These are phyloP conservation scores for Coracias cyanogaster DNA, from an alignment of 2,797 vertebrate genomes.

Conservation along the genomic window DNA sequence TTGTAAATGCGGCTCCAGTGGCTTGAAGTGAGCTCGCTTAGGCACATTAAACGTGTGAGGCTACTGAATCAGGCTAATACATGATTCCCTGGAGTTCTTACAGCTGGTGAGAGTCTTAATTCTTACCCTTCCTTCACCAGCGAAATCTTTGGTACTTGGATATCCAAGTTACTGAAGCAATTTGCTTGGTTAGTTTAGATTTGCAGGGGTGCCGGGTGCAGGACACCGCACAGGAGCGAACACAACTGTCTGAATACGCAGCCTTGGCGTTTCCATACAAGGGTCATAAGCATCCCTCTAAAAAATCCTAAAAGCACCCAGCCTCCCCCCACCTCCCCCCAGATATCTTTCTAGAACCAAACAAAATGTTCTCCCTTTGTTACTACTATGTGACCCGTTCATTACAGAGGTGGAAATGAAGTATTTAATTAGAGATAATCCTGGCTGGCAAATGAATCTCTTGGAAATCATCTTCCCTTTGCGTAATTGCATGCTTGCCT, in stretches of 20 bases:
- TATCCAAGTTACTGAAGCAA: background rate
- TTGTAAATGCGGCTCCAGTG: background rate
- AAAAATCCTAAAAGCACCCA: background rate
- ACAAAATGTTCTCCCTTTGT: background rate
- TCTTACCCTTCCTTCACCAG: background rate
- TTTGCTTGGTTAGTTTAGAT: background rate
- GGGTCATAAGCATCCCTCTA: background rate
- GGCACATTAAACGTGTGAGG: background rate
- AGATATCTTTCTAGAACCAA: background rate
- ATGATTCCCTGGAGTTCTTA: background rate
- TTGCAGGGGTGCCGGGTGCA: background rate
- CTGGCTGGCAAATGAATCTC: background rate
- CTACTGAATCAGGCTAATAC: background rate
- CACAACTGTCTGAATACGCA: background rate
- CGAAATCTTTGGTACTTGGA: background rate
- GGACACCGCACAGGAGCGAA: background rate
- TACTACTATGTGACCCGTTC: background rate
- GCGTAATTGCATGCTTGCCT: background rate
- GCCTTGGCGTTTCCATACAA: background rate
- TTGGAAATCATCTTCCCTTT: background rate
- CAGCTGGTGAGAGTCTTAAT: background rate
- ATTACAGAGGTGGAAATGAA: conserved; percentile 2
- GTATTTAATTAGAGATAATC: conserved; percentile 31
- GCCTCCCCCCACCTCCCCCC: fast-evolving
- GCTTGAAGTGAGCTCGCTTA: background rate